Base-by-base conservation (phyloP, 2,113 vertebrate genomes). In the Balaeniceps rex region DNA sequence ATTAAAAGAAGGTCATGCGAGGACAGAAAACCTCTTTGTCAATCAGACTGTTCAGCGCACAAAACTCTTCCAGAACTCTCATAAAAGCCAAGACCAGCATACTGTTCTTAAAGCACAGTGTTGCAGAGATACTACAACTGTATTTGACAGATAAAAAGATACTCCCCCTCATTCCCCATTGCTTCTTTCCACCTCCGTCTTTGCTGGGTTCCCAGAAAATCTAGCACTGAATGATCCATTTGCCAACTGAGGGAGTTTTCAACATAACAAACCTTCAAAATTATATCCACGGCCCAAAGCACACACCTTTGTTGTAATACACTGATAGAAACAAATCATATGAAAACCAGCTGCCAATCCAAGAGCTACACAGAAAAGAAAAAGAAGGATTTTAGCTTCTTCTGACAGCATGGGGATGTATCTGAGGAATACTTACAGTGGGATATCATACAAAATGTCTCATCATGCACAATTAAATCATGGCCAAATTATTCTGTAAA, bases 21-120 rank as follows among this genome's bases (percentile, higher is more conserved):
- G 97, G 97, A 97, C 95, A 93, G 81, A 95, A 97, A 97, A 63
- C 46, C 85, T 93, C 96, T 95, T 85, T 95, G 93, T 96, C 93
- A 96, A 74, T 95, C 88, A 93, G 80, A 89, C 88, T 92, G 55
- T 64, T 74, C 92, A 90, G 87, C 49, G 80, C 74, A 91, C 38
- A 91, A 91, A 96, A 87, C 86, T 90, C 69, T 97, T 97, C 92
- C 93, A 97, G 93, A 95, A 66, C 88, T 96, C 94, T 69, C 74
- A 76, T 46, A 87, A 90, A 92, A 84, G 74, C 82, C 85, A 95
- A 91, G 83, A 79, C 66, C 57, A 93, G 83, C 52, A 90, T 34
- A 69, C 52, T 85, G 79, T 63, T 80, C 79, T 90, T 88, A 93
- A 88, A 94, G 81, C 38, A 87, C 81, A 81, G 55, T 40, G 38